Evolutionary conservation across 2,797 vertebrate genomes (phyloP).

Genomic region (Channa striata): DNA sequence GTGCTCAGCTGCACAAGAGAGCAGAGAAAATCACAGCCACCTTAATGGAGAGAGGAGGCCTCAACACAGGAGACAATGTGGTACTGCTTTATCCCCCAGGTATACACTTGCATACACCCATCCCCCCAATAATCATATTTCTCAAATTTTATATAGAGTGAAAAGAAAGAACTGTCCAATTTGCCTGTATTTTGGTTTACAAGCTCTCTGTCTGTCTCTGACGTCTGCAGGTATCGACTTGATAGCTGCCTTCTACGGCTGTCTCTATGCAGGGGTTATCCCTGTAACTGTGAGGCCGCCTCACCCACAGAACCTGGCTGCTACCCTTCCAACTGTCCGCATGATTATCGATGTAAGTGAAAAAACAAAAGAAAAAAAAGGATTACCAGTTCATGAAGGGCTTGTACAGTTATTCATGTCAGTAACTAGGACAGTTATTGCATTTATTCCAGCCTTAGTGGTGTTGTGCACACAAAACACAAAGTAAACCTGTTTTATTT

Average conservation of each 20-base stretch:
- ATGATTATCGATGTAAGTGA: conserved; percentile 93
- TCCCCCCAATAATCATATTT: background rate
- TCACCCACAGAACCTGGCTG: conserved; percentile 95
- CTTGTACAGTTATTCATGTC: background rate
- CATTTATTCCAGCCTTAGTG: too few relatives aligned
- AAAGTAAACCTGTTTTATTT: background rate
- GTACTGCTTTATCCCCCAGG: conserved; percentile 98
- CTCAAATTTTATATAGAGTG: background rate
- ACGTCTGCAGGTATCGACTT: conserved; percentile 85
- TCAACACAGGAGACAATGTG: conserved; percentile 98
- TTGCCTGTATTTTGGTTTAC: background rate
- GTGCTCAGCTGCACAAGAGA: conserved; percentile 95
- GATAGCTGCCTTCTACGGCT: conserved; percentile 96
- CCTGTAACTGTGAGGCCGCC: conserved; percentile 97
- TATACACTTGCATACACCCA: conserved; percentile 61
- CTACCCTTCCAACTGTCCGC: conserved; percentile 95
- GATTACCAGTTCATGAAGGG: too few relatives aligned
- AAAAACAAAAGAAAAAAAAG: too few relatives aligned
- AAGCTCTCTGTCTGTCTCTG: background rate
- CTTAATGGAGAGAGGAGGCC: conserved; percentile 93
- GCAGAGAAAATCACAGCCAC: conserved; percentile 95
- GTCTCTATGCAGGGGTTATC: conserved; percentile 94
- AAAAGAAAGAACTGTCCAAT: background rate
- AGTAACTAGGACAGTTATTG: too few relatives aligned
- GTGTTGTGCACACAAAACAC: background rate